Percentiles rank a stretch among this genome's conserved stretches.
Conservation (phyloP, 2,113 vertebrate species). For the Eulacestoma nigropectus region DNA sequence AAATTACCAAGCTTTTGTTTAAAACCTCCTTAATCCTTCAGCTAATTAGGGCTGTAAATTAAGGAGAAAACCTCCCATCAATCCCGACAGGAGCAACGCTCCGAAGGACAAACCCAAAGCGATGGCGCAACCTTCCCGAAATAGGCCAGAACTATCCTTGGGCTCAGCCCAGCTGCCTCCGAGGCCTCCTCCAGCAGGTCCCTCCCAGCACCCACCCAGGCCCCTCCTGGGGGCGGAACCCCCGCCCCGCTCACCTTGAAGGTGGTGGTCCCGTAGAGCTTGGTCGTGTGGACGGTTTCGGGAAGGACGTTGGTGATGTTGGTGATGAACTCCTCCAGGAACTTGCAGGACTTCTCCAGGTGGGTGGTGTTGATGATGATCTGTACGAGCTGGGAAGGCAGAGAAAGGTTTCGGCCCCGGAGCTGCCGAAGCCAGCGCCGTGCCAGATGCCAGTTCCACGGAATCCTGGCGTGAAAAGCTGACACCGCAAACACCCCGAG, state of each 20-base stretch:
- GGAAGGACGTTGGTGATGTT: conserved; percentile 96
- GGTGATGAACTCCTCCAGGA: conserved; percentile 96
- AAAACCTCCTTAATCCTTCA: background rate
- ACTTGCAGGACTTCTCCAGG: conserved; percentile 92
- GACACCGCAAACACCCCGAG: background rate
- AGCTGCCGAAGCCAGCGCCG: background rate
- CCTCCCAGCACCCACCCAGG: background rate
- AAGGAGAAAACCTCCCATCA: background rate
- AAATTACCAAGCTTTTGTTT: background rate
- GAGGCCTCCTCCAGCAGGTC: background rate
- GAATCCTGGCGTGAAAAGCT: background rate
- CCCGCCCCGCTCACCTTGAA: conserved; percentile 83
- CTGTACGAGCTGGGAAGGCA: conserved; percentile 85
- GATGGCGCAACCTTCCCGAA: background rate
- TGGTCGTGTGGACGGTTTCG: conserved; percentile 88
- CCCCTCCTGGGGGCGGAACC: rapidly evolving
- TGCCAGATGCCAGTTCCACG: background rate
- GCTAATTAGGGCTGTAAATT: background rate
- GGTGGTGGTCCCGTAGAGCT: conserved; percentile 92
- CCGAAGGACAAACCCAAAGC: background rate
- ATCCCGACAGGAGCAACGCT: background rate
- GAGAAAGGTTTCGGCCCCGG: background rate
- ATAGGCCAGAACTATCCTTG: rapidly evolving
- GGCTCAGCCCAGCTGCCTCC: background rate
- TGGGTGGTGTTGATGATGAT: conserved; percentile 98